Conservation (phyloP, 2,113 vertebrate species). For the Albula goreensis region DNA sequence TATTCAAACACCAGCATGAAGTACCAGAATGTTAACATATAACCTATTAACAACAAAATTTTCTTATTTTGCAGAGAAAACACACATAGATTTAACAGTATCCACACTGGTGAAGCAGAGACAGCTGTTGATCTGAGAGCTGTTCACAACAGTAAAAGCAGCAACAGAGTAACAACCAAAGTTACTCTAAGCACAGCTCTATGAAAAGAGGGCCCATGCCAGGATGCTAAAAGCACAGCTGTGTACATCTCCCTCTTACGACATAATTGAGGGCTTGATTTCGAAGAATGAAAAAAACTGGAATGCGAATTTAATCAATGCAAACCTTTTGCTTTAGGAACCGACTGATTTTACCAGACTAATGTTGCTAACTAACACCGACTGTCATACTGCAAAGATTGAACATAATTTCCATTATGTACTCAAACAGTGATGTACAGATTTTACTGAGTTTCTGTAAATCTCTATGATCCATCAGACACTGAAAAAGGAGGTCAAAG, state of each 20-base stretch:
- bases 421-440: background rate
- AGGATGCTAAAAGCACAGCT: background rate
- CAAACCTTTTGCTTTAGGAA: background rate
- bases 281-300: background rate
- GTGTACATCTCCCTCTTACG: background rate
- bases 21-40: too few species aligned
- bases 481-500: background rate
- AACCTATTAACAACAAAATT: background rate
- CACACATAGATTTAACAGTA: background rate
- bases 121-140: background rate
- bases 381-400: background rate
- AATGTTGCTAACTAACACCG: background rate
- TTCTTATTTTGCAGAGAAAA: background rate
- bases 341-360: background rate
- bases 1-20: too few species aligned
- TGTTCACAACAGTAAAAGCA: background rate
- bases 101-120: background rate
- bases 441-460: background rate
- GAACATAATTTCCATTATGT: background rate
- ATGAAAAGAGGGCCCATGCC: background rate
- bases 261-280: background rate
- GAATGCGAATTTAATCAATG: background rate
- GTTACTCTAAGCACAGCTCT: background rate
- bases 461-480: background rate
- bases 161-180: background rate